Evolutionary conservation across 2,888 invertebrate species (phyloP).

Genomic region (Nomada fabriciana): DNA sequence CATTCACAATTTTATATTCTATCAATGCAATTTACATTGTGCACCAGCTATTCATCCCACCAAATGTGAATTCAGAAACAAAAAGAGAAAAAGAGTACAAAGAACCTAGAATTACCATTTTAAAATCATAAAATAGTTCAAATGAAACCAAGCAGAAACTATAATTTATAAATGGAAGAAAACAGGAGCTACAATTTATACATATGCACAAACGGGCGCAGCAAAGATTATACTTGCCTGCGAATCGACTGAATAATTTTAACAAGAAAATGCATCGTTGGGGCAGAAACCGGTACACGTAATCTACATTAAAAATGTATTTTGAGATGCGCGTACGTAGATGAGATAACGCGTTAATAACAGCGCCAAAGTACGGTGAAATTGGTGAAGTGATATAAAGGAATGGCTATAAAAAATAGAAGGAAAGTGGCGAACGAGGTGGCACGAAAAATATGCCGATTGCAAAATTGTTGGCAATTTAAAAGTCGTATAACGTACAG

Average conservation of each 20-base stretch:
- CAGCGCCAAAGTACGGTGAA: neutral
- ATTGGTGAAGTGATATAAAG: neutral
- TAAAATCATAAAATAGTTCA: too few species aligned
- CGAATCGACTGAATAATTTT: constrained; percentile 9
- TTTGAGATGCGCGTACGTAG: neutral
- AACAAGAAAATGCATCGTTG: neutral
- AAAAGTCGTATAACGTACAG: constrained; percentile 15
- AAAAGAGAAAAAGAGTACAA: too few species aligned
- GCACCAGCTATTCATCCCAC: too few species aligned
- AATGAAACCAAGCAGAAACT: too few species aligned
- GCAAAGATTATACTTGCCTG: neutral
- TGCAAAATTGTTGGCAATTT: constrained; percentile 5
- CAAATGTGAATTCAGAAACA: too few species aligned
- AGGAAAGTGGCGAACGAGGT: constrained; percentile 1
- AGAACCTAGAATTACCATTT: too few species aligned
- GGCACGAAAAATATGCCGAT: constrained; percentile 2
- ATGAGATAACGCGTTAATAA: neutral
- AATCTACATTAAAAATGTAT: neutral
- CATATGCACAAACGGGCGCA: neutral
- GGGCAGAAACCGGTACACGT: too few species aligned
- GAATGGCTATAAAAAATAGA: neutral
- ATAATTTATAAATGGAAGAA: too few species aligned
- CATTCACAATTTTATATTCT: too few species aligned
- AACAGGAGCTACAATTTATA: neutral
- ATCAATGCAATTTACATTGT: too few species aligned